These are phyloP conservation scores for Phalloptychus januarius DNA, from an alignment of 2,797 vertebrate genomes.

Conservation along the genomic window DNA sequence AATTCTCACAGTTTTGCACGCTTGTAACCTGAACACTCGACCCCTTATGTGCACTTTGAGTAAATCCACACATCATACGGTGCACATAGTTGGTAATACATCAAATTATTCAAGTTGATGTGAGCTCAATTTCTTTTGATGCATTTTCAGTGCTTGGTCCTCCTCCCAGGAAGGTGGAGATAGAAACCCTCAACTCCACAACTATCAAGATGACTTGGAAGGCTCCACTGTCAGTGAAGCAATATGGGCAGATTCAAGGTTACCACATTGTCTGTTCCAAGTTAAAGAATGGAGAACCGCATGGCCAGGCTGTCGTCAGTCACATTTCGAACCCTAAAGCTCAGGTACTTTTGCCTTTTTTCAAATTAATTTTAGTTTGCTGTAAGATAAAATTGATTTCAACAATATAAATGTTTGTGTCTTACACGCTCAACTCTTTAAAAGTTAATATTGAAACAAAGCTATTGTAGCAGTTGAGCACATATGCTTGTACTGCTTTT, in stretches of 20 bases:
- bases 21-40: too few species aligned
- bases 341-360: slow-evolving; percentile 81
- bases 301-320: slow-evolving; percentile 87
- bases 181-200: slow-evolving; percentile 90
- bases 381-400: too few species aligned
- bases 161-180: slow-evolving; percentile 90
- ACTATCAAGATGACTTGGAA: slow-evolving; percentile 92
- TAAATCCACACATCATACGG: too few species aligned
- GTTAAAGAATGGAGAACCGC: slow-evolving; percentile 88
- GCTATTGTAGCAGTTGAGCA: too few species aligned
- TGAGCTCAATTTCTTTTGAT: slow-evolving; percentile 23
- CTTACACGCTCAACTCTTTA: too few species aligned
- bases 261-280: slow-evolving; percentile 94
- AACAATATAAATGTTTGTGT: too few species aligned
- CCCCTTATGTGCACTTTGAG: too few species aligned
- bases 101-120: too few species aligned
- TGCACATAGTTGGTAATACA: too few species aligned
- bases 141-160: slow-evolving; percentile 84
- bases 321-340: slow-evolving; percentile 89
- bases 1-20: too few species aligned
- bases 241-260: slow-evolving; percentile 91
- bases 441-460: too few species aligned
- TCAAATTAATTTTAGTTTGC: background rate
- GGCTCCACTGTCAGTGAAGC: slow-evolving; percentile 88
- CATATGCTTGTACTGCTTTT: too few species aligned